Evolutionary conservation across 2,797 vertebrate species (phyloP).

Genomic region (Brachyrhaphis roseni): DNA sequence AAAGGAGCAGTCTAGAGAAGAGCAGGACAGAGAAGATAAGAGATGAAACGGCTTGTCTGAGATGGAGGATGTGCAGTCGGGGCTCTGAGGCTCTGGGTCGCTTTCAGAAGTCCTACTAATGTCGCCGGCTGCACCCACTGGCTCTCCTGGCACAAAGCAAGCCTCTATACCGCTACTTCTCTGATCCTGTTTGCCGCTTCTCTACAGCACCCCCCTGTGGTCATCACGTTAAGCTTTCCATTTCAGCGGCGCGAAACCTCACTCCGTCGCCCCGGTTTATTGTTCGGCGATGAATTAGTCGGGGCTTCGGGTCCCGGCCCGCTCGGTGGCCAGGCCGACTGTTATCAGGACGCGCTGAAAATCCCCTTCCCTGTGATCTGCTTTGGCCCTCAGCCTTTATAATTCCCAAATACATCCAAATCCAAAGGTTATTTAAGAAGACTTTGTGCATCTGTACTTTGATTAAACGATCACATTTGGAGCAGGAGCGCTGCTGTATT

Average conservation of each 20-base stretch:
- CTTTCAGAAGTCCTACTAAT: conserved; percentile 75
- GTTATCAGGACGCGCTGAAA: conserved; percentile 74
- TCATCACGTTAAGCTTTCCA: conserved; percentile 25
- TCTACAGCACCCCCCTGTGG: conserved; percentile 74
- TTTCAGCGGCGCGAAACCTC: conserved; percentile 9
- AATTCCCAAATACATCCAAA: conserved; percentile 83
- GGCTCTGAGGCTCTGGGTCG: conserved; percentile 70
- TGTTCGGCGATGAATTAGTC: conserved; percentile 56
- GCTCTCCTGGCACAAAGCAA: conserved; percentile 66
- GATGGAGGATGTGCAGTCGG: conserved; percentile 76
- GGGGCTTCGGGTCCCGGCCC: conserved; percentile 41
- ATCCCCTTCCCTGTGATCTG: conserved; percentile 79
- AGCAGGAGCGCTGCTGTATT: conserved; percentile 70
- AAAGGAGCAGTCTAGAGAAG: conserved; percentile 66
- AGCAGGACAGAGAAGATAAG: conserved; percentile 70
- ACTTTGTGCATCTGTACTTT: conserved; percentile 83
- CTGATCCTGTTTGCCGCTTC: conserved; percentile 33
- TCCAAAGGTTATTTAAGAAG: conserved; percentile 84
- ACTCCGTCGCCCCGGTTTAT: conserved; percentile 23
- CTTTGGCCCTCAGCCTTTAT: conserved; percentile 77
- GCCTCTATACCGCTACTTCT: conserved; percentile 34
- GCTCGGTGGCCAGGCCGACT: conserved; percentile 59
- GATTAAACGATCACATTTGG: conserved; percentile 82
- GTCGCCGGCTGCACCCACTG: conserved; percentile 71
- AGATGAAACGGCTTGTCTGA: conserved; percentile 74